Evolutionary conservation across 2,888 invertebrate species (phyloP).

Genomic region (Disparrhopalites patrizii): DNA sequence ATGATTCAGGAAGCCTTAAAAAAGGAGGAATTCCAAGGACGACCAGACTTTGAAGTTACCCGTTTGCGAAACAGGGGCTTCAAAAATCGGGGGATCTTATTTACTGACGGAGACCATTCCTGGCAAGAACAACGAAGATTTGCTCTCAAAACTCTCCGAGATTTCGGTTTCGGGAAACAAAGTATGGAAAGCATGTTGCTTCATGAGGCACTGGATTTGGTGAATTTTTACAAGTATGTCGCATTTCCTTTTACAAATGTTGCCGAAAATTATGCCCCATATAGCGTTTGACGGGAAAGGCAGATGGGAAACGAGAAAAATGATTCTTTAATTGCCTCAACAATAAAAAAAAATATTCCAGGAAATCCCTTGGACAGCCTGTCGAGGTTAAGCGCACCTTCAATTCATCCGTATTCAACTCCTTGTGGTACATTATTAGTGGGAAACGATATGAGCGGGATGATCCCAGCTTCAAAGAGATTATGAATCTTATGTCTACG

Average conservation of each 20-base stretch:
- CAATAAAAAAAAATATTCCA: too few species aligned
- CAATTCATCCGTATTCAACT: conserved; percentile 42
- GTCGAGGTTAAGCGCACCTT: conserved; percentile 30
- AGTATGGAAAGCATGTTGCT: conserved; percentile 42
- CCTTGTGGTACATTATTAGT: conserved; percentile 32
- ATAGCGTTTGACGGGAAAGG: background rate
- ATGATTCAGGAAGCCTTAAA: conserved; percentile 36
- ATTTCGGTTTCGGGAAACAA: conserved; percentile 41
- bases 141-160: conserved; percentile 19
- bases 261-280: background rate
- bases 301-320: background rate
- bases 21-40: conserved; percentile 38
- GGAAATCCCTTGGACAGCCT: conserved; percentile 32
- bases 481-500: conserved; percentile 20
- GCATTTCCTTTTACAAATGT: background rate
- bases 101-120: conserved; percentile 29
- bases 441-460: conserved; percentile 38
- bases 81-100: conserved; percentile 39
- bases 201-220: conserved; percentile 37
- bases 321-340: too few species aligned
- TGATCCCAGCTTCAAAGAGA: conserved; percentile 33
- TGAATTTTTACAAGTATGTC: conserved; percentile 29
- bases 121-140: conserved; percentile 28
- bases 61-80: conserved; percentile 33
- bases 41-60: conserved; percentile 41